phyloP scores from a whole-genome alignment of 2,888 invertebrate species.

The Mallateleia sp. region DNA sequence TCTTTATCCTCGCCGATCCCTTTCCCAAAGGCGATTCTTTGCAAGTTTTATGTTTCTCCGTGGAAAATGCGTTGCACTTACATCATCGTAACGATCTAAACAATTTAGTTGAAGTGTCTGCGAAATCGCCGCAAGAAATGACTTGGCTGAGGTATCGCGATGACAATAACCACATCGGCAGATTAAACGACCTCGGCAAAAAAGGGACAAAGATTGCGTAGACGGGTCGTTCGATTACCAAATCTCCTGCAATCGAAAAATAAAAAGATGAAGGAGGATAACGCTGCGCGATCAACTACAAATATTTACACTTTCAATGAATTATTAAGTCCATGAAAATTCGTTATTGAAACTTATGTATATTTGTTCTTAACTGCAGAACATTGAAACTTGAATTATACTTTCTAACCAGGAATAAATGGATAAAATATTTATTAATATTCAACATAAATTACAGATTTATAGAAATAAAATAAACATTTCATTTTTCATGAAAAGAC shows the following conservation, averaged over 20 bases:
- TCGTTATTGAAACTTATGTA: not conserved
- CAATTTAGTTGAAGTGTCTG: conserved; percentile 67
- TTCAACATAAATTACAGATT: too few relatives aligned
- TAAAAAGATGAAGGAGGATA: not conserved
- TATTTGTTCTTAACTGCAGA: too few relatives aligned
- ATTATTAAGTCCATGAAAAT: not conserved
- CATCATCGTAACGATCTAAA: conserved; percentile 72
- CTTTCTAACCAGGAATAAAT: too few relatives aligned
- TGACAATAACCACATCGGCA: conserved; percentile 75
- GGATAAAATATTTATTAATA: too few relatives aligned
- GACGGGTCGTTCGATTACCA: conserved; percentile 48
- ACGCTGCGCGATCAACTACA: too few relatives aligned
- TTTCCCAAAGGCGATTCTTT: conserved; percentile 43
- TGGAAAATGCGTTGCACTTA: conserved; percentile 62
- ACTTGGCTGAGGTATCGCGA: conserved; percentile 65
- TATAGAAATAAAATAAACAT: too few relatives aligned
- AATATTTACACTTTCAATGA: too few relatives aligned
- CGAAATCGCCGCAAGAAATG: conserved; percentile 72
- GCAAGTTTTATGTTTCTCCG: conserved; percentile 61
- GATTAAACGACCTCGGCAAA: conserved; percentile 73
- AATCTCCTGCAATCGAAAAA: conserved; percentile 29
- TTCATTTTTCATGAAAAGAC: too few relatives aligned
- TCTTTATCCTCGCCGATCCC: not conserved
- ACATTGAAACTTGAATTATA: too few relatives aligned
- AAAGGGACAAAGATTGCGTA: conserved; percentile 58